Conservation (phyloP, 2,797 vertebrate species). For the Periparus ater region DNA sequence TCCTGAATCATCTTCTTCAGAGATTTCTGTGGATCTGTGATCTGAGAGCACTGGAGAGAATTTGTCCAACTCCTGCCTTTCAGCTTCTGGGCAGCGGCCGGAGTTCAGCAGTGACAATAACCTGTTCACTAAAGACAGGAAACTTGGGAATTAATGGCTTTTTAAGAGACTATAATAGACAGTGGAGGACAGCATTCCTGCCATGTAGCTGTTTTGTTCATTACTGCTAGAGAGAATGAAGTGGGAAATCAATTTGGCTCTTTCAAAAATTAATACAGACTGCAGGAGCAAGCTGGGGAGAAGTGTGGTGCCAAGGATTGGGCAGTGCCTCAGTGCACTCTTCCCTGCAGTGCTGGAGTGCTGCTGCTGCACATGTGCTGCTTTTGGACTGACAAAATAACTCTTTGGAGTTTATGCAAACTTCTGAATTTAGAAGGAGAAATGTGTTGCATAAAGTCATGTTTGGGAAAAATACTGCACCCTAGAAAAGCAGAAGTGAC, state of each 20-base stretch:
- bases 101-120: background rate
- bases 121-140: background rate
- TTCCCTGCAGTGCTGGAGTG: background rate
- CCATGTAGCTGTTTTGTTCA: slow-evolving; percentile 13
- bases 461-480: background rate
- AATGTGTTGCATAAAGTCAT: background rate
- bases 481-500: background rate
- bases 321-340: background rate
- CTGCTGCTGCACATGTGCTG: background rate
- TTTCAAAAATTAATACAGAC: slow-evolving; percentile 24
- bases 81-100: background rate
- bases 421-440: background rate
- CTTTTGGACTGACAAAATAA: background rate
- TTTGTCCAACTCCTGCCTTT: background rate
- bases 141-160: background rate
- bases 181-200: background rate
- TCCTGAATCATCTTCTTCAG: background rate
- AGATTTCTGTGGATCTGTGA: background rate
- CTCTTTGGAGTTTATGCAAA: background rate
- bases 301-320: background rate
- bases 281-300: background rate
- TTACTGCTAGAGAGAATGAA: slow-evolving; percentile 20
- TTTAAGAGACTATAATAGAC: background rate
- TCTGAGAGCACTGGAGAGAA: background rate
- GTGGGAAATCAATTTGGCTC: slow-evolving; percentile 37